Conservation (phyloP, 2,113 vertebrate species). For the Pipa parva region DNA sequence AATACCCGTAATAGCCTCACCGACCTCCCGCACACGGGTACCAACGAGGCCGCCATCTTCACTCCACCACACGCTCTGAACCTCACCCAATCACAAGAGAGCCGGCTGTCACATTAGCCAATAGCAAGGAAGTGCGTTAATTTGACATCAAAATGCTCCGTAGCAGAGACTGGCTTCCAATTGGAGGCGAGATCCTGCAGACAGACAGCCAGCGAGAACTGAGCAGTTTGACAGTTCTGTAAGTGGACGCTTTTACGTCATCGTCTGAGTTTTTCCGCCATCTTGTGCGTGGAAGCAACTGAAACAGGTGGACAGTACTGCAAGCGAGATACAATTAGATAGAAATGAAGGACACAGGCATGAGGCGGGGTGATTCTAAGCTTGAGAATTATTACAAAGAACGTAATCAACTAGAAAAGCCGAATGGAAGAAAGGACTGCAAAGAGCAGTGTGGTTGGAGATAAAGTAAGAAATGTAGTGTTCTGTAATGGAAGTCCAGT, state of each 20-base stretch:
- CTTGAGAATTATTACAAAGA: too few relatives aligned
- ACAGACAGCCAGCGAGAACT: background rate
- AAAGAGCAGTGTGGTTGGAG: too few relatives aligned
- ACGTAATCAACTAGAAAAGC: too few relatives aligned
- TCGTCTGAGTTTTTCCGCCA: background rate
- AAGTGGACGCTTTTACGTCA: background rate
- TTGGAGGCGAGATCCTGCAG: background rate
- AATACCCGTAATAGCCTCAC: background rate
- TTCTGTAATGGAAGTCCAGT: too few relatives aligned
- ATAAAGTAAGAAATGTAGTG: too few relatives aligned
- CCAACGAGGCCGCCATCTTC: constrained; percentile 45
- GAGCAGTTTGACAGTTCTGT: too few relatives aligned
- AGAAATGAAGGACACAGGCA: too few relatives aligned
- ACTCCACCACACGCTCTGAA: background rate
- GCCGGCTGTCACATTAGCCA: background rate
- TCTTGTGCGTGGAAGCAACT: constrained; percentile 2
- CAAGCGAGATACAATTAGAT: too few relatives aligned
- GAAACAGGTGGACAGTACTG: background rate
- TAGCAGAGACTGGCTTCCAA: background rate
- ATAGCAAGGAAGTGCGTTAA: background rate
- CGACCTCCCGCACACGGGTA: constrained; percentile 28
- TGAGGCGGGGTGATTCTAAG: too few relatives aligned
- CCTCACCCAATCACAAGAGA: constrained; percentile 19
- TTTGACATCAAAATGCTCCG: background rate
- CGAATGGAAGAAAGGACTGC: too few relatives aligned